Conservation (phyloP, 2,113 vertebrate species). For the Edolisoma coerulescens region DNA sequence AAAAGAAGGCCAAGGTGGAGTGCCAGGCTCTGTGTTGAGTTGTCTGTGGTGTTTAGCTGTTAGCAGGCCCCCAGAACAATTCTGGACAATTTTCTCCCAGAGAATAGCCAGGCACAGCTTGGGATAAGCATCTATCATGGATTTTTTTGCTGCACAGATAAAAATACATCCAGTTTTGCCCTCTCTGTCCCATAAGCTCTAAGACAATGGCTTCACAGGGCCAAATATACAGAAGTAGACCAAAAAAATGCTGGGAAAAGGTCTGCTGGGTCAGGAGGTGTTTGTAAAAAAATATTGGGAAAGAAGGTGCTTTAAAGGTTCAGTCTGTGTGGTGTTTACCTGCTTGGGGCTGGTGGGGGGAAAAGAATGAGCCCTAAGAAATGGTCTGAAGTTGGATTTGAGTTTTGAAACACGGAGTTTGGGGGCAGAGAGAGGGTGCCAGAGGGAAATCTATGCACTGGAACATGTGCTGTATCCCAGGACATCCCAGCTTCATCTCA, state of each 20-base stretch:
- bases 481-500: neutral
- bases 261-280: neutral
- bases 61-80: neutral
- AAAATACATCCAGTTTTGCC: neutral
- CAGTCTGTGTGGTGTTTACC: neutral
- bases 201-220: neutral
- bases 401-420: fast-evolving
- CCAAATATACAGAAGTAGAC: neutral
- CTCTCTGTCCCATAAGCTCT: neutral
- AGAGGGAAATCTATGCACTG: neutral
- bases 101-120: neutral
- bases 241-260: neutral
- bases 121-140: neutral
- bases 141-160: neutral
- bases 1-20: neutral
- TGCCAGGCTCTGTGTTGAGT: neutral
- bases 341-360: neutral
- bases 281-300: neutral
- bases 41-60: neutral
- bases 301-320: neutral
- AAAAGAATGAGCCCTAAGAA: neutral
- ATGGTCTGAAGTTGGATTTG: neutral
- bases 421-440: neutral
- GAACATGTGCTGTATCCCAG: neutral
- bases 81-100: neutral